Evolutionary conservation across 2,888 invertebrate genomes (phyloP).

Genomic region (Zonitis immaculata): DNA sequence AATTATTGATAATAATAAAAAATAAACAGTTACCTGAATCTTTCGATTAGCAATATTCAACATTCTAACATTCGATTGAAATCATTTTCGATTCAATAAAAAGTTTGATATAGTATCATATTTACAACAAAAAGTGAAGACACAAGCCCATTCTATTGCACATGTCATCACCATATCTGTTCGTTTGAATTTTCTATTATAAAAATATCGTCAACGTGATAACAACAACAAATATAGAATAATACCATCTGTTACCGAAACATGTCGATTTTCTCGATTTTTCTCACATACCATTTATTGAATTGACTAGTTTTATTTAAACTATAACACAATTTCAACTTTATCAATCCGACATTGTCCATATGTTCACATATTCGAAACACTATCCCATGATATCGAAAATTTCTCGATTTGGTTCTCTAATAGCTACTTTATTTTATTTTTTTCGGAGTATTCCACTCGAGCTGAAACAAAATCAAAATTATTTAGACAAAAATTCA

Average conservation of each 20-base stretch:
- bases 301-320: constrained; percentile 25
- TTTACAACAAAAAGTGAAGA: no score
- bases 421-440: neutral
- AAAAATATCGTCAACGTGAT: constrained; percentile 18
- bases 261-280: constrained; percentile 29
- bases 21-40: no score
- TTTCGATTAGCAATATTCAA: neutral
- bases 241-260: constrained; percentile 35
- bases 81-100: no score
- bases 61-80: neutral
- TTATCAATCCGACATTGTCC: constrained; percentile 24
- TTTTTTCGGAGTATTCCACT: no score
- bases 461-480: no score
- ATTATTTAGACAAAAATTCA: neutral
- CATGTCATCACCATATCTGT: neutral
- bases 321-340: constrained; percentile 5
- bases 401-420: neutral
- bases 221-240: constrained; percentile 3
- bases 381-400: constrained; percentile 26
- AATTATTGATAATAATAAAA: no score
- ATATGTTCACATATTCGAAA: constrained; percentile 29
- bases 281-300: constrained; percentile 16
- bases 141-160: neutral
- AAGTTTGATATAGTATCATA: no score
- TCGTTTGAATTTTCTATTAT: constrained; percentile 6